These are phyloP conservation scores for Andrena fulva DNA, from an alignment of 2,888 invertebrate species.

Conservation along the genomic window DNA sequence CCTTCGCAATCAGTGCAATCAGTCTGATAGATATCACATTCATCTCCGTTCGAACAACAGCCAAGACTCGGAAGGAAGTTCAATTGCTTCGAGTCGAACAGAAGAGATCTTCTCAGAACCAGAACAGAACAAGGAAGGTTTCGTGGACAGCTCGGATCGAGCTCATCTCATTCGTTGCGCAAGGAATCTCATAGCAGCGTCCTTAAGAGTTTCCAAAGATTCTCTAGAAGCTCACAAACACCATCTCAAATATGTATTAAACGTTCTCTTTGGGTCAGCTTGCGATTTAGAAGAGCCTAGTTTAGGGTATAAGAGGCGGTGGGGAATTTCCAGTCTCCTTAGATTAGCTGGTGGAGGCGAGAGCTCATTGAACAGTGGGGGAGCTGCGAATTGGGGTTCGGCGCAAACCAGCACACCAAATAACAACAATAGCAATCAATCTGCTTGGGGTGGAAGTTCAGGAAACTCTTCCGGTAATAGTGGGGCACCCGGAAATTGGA, in stretches of 20 bases:
- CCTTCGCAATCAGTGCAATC: conserved; percentile 4
- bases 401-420: conserved; percentile 89
- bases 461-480: conserved; percentile 78
- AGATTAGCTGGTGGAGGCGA: conserved; percentile 92
- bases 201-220: conserved; percentile 36
- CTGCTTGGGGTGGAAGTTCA: conserved; percentile 86
- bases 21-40: not conserved
- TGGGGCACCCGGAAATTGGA: conserved; percentile 80
- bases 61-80: not conserved
- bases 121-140: conserved; percentile 5
- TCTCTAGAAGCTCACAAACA: conserved; percentile 16
- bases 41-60: not conserved
- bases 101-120: not conserved
- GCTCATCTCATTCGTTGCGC: conserved; percentile 32
- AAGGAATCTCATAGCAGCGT: conserved; percentile 52
- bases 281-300: conserved; percentile 63
- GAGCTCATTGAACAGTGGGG: conserved; percentile 90
- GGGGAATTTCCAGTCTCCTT: conserved; percentile 86
- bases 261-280: conserved; percentile 38
- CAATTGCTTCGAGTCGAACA: not conserved
- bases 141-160: conserved; percentile 10
- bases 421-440: conserved; percentile 86
- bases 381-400: conserved; percentile 91
- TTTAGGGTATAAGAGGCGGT: conserved; percentile 82
- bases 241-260: conserved; percentile 38